Percentiles rank a stretch among this genome's conserved stretches.
Conservation (phyloP, 2,797 vertebrate genomes). For the Urophycis tenuis region DNA sequence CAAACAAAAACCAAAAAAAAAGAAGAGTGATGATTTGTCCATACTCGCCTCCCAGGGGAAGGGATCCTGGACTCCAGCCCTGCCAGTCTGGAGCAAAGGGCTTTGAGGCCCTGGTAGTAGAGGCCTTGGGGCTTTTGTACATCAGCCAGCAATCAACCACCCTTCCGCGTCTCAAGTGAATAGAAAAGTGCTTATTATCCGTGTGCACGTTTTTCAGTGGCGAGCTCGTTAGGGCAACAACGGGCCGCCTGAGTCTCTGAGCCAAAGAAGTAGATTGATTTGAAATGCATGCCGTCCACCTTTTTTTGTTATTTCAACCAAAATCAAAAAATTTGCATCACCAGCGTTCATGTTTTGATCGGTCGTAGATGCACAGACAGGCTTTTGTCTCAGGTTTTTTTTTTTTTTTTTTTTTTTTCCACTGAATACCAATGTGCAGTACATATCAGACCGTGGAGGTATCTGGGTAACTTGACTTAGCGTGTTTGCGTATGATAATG, state of each 20-base stretch:
- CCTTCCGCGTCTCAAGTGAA: neutral
- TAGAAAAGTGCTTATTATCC: conserved; percentile 11
- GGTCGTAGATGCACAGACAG: neutral
- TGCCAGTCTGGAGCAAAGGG: neutral
- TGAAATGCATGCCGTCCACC: neutral
- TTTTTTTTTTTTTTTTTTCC: too few species aligned
- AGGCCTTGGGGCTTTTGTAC: neutral
- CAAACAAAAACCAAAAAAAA: neutral
- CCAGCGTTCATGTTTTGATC: neutral
- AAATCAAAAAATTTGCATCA: neutral
- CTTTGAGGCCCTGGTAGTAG: neutral
- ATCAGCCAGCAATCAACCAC: neutral
- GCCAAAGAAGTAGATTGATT: neutral
- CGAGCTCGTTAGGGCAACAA: neutral
- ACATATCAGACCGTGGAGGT: neutral
- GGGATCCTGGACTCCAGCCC: neutral
- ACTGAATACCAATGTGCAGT: neutral
- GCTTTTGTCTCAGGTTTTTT: neutral
- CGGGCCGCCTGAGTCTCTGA: neutral
- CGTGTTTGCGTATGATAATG: neutral
- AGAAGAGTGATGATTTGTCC: neutral
- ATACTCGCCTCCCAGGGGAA: neutral
- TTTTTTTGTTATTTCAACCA: neutral
- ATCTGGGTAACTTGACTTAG: neutral
- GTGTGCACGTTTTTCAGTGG: conserved; percentile 12